These are phyloP conservation scores for Limnephilus rhombicus DNA, from an alignment of 2,888 invertebrate species.

Conservation along the genomic window DNA sequence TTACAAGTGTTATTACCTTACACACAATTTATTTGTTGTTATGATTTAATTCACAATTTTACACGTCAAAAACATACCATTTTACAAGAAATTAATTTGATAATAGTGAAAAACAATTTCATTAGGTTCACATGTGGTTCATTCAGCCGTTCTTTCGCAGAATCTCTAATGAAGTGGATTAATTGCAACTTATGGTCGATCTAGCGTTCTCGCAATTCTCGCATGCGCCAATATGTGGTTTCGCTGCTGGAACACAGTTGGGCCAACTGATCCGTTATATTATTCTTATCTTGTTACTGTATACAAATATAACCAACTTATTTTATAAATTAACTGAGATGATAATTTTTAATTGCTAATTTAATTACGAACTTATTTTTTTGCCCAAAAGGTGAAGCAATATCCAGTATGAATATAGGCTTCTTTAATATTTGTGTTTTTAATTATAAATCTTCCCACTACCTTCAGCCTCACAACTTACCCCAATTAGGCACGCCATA, in stretches of 20 bases:
- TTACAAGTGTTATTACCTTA: too few species aligned
- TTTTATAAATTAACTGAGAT: too few species aligned
- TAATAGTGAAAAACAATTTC: not conserved
- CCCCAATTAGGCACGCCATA: too few species aligned
- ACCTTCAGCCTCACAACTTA: too few species aligned
- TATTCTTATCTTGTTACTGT: not conserved
- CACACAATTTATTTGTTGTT: not conserved
- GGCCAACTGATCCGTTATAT: not conserved
- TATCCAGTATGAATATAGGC: too few species aligned
- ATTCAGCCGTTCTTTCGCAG: not conserved
- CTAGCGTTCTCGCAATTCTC: not conserved
- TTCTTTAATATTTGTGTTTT: too few species aligned
- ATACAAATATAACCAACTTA: too few species aligned
- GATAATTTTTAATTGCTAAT: too few species aligned
- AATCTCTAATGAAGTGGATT: constrained; percentile 3
- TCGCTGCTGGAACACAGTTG: not conserved
- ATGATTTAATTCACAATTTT: not conserved
- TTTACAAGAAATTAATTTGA: too few species aligned
- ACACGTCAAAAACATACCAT: not conserved
- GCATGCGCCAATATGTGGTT: not conserved
- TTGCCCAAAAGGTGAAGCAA: too few species aligned
- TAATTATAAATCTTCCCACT: too few species aligned
- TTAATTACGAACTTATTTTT: too few species aligned
- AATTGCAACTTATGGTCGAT: not conserved
- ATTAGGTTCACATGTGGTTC: not conserved